Conservation (phyloP, 2,888 invertebrate species). For the Diadegma fenestrale region DNA sequence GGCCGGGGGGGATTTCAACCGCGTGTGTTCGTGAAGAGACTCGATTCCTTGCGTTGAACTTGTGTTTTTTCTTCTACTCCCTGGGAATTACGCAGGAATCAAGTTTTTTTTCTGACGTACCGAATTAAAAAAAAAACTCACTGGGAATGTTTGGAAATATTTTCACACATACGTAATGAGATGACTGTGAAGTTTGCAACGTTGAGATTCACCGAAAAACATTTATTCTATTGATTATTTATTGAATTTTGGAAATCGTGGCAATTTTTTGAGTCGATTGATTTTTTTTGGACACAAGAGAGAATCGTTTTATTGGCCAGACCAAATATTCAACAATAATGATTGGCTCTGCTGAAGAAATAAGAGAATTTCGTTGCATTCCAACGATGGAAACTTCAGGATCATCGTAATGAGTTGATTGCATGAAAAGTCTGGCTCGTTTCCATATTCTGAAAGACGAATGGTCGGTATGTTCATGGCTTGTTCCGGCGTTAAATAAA, state of each 20-base stretch:
- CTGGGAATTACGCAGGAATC: neutral
- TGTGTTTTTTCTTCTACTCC: slow-evolving; percentile 32
- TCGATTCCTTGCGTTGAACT: slow-evolving; percentile 49
- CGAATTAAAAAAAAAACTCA: too few relatives aligned
- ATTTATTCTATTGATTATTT: too few relatives aligned
- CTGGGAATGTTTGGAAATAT: neutral
- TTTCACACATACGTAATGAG: neutral
- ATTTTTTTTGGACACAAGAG: too few relatives aligned
- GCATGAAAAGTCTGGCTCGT: neutral
- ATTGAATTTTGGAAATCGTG: too few relatives aligned
- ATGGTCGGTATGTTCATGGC: neutral
- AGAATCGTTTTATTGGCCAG: too few relatives aligned
- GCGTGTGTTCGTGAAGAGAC: slow-evolving; percentile 57
- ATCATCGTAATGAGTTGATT: neutral
- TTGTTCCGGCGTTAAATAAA: neutral
- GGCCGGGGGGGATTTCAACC: slow-evolving; percentile 56
- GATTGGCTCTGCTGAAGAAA: too few relatives aligned
- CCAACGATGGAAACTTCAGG: too few relatives aligned
- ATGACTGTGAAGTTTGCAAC: too few relatives aligned
- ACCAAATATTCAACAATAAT: too few relatives aligned
- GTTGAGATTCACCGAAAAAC: too few relatives aligned
- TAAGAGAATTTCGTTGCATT: too few relatives aligned
- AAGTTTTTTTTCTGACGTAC: neutral
- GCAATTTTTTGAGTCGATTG: too few relatives aligned
- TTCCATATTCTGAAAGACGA: neutral